Base-by-base conservation (phyloP, 2,888 invertebrate species). In the Drosophila testacea region DNA sequence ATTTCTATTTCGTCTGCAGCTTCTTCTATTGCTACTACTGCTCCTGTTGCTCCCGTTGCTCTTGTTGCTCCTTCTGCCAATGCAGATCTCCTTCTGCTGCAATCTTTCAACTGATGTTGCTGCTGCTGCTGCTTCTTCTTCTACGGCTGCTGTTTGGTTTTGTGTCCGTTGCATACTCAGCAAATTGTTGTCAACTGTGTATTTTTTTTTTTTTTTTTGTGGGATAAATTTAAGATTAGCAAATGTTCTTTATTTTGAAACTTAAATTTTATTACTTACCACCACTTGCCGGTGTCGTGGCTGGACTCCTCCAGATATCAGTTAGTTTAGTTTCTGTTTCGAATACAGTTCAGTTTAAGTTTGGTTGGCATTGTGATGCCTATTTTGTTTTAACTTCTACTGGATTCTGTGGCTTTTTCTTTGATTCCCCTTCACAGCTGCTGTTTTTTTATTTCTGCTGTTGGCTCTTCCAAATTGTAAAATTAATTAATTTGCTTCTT, bases 111-210 rank as follows among this genome's bases (percentile, higher is more conserved):
- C 38, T 57, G 51, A 52, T 64, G 32, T 48, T 54, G 79, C 69
- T 80, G 77, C 83, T 79, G 65, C 83, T 54, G 82, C 73, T 80
- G 77, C 83, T 79, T 63, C 83, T 83, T 73, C 72, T 63, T 71
- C 79, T 54, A 69, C 79, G 75, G 57, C 75, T 75, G 56, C 61
- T 80, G 63, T 56, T 66, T 44, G 59, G 42, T 67, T 71, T 71
- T 71, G 77, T 77, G 51, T 80, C 63, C 77, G 80, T 77, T 80
- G 77, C 77, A 77, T 77, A 65, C 77, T 77, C 77, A 77, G 77
- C 72, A 55, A 77, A 77, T 77, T 80, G 51, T 76, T 69, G 41
- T 72, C 73, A 77, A 78, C 77, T 78, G 22, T 11, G 22, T 22
- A 22, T 22, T 16, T 16, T 16, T 16, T 16, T 16, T 16, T 16